phyloP scores from a whole-genome alignment of 2,797 vertebrate species.

The Myotis pilosus region DNA sequence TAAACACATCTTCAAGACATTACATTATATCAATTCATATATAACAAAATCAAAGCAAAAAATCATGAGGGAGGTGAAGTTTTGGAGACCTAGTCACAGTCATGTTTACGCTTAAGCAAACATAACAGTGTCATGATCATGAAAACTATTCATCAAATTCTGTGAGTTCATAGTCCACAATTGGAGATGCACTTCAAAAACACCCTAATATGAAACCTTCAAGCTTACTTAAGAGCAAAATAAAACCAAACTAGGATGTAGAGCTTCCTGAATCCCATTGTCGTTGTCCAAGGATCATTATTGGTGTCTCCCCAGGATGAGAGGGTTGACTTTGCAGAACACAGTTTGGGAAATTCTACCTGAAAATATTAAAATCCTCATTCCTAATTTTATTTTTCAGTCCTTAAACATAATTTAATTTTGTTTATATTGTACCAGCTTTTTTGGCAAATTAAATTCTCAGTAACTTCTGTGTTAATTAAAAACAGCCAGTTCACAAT shows the following conservation, averaged over 20 bases:
- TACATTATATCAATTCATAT: too few relatives aligned
- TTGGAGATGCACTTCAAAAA: background rate
- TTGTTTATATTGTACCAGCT: constrained; percentile 33
- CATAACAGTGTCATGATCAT: too few relatives aligned
- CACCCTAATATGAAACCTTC: background rate
- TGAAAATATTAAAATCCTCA: background rate
- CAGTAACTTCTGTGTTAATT: constrained; percentile 37
- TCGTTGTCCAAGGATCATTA: too few relatives aligned
- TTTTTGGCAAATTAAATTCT: background rate
- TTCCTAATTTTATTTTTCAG: background rate
- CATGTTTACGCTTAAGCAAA: too few relatives aligned
- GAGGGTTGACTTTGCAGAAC: too few relatives aligned
- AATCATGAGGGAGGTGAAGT: too few relatives aligned
- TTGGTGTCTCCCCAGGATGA: too few relatives aligned
- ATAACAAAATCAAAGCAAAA: too few relatives aligned
- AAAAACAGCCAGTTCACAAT: constrained; percentile 18
- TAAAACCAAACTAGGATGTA: background rate
- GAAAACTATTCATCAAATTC: background rate
- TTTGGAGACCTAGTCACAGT: too few relatives aligned
- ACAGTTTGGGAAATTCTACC: too few relatives aligned
- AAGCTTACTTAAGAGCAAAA: background rate
- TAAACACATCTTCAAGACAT: too few relatives aligned
- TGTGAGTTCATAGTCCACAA: background rate
- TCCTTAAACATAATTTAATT: constrained; percentile 48
- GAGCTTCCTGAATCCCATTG: background rate